Base-by-base conservation (phyloP, 2,888 invertebrate genomes). In the Melipona beecheii region DNA sequence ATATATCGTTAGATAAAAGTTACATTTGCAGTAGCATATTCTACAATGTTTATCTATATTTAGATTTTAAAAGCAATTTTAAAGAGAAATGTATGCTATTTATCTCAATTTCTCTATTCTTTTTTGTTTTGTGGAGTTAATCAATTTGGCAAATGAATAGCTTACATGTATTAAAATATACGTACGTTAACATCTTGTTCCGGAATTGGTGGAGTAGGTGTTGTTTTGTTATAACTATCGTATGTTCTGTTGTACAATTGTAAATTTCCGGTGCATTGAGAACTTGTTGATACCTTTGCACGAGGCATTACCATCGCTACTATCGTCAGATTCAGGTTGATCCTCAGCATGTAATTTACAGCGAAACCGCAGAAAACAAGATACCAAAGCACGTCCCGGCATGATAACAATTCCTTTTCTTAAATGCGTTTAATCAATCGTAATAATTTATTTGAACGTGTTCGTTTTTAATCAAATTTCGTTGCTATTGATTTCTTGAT, bases 341-440 rank as follows among this genome's bases (percentile, higher is more conserved):
- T 96, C 49, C 97, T 95, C 27, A 96, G 94, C 96, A 97, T 96
- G 91, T 97, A 97, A 93, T 97, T 97, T 72, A 96, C 95, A 9
- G 96, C 96, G 89, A 97, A 97, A 21, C 97, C 97, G 78, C 95
- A 94, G 92, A 97, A 97, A 2, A 95, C 95, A 89, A 97, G 92
- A 87, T 96, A 95, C 97, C 97, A 97, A 21, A 97, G 93, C 21
- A 96, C 95, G 58, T 92, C 91, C 74, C 94, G 92, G 76, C 94
- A 94, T 78, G 93, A 92, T 52, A 94, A 76, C 73, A 92, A 90
- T 81, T 92, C 90, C 84, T 90, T 92, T 21, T 65, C 92, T 93
- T 83, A 19, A 86, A 90, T 64, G 74, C 21, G 78, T 62, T 62
- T 19, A 36, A 70, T 50, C 3, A 66, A 66, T 6, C 2, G 3